Conservation (phyloP, 1,140 invertebrate genomes). For the Hyposmocoma kahamanoa region DNA sequence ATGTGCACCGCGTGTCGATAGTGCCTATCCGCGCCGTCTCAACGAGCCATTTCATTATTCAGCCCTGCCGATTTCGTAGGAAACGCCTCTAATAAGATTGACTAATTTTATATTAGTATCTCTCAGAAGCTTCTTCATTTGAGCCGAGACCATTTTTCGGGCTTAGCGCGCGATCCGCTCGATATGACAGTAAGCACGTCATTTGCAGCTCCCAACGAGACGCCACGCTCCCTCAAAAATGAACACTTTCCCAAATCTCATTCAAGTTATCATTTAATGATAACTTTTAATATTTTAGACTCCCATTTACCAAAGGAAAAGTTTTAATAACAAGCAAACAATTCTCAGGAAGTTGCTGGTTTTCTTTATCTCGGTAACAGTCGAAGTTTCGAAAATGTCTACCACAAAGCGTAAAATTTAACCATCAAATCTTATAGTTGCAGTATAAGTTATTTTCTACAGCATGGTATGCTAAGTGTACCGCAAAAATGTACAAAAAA, state of each 20-base stretch:
- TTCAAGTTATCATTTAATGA: conserved; percentile 27
- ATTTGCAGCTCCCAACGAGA: conserved; percentile 41
- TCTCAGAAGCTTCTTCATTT: conserved; percentile 54
- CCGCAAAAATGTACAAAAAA: too few relatives aligned
- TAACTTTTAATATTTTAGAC: conserved; percentile 34
- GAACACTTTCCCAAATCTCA: conserved; percentile 22
- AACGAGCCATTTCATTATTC: conserved; percentile 69
- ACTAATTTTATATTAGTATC: conserved; percentile 54
- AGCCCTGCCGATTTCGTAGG: conserved; percentile 35
- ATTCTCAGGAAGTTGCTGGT: conserved; percentile 27
- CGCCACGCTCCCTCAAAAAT: conserved; percentile 35
- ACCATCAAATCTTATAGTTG: too few relatives aligned
- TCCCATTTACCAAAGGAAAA: conserved; percentile 25
- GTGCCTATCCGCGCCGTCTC: conserved; percentile 35
- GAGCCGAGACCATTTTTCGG: conserved; percentile 40
- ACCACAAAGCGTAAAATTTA: conserved; percentile 17
- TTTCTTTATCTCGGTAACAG: conserved; percentile 23
- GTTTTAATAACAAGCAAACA: conserved; percentile 36
- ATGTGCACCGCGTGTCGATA: conserved; percentile 41
- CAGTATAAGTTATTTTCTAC: too few relatives aligned
- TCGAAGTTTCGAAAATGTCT: conserved; percentile 27
- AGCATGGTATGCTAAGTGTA: too few relatives aligned
- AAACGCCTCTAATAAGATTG: conserved; percentile 56
- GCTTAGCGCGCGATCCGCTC: conserved; percentile 41
- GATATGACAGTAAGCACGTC: conserved; percentile 52